Evolutionary conservation across 92 coral and sea anemone genomes (phyloP).

Genomic region (Metridium senile): DNA sequence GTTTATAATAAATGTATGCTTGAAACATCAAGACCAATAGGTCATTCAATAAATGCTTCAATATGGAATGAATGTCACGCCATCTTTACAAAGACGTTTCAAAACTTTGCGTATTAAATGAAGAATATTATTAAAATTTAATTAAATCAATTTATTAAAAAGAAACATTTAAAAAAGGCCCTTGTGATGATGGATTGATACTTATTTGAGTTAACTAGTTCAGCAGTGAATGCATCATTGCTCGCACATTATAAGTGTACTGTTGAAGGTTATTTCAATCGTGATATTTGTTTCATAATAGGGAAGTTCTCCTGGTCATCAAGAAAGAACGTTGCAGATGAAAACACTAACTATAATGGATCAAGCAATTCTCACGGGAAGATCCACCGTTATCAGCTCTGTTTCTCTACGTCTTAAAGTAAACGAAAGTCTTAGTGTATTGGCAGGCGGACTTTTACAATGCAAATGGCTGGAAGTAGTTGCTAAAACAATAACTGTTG

Average conservation of each 20-base stretch:
- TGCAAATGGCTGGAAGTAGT: constrained; percentile 45
- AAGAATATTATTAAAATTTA: too few species aligned
- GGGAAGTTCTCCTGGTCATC: constrained; percentile 56
- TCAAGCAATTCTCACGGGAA: constrained; percentile 40
- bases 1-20: background rate
- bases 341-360: constrained; percentile 60
- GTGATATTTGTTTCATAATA: constrained; percentile 9
- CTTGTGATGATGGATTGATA: too few species aligned
- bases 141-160: too few species aligned
- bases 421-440: constrained; percentile 41
- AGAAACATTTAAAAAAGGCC: too few species aligned
- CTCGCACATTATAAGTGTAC: too few species aligned
- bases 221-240: too few species aligned
- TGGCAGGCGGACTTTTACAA: constrained; percentile 63
- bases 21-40: background rate
- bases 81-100: too few species aligned
- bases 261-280: too few species aligned
- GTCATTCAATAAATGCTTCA: background rate
- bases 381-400: constrained; percentile 23
- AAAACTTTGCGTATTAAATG: too few species aligned
- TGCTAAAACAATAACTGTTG: constrained; percentile 54
- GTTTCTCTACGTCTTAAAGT: constrained; percentile 50
- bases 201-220: too few species aligned
- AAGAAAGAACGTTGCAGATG: constrained; percentile 34
- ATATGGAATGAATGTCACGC: background rate